A percentile compares a stretch with the other conserved stretches of the same genome.
Conservation (phyloP, 2,113 vertebrate species). For the Ictalurus furcatus region DNA sequence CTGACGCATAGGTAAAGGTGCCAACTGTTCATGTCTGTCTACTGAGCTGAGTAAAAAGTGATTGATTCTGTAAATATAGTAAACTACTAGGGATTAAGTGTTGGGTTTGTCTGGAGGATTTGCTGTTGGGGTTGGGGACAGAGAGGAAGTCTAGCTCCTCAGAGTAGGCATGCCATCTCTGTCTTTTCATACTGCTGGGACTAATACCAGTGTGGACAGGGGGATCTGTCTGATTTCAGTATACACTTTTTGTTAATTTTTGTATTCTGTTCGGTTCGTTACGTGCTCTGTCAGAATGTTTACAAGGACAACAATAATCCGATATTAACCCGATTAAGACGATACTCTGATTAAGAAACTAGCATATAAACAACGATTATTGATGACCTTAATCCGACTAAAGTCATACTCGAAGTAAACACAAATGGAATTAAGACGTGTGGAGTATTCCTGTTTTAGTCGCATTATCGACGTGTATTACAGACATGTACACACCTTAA, state of each 20-base stretch:
- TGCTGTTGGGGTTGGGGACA: not conserved
- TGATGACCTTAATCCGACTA: no score
- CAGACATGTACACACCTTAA: no score
- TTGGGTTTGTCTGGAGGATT: not conserved
- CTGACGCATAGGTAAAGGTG: not conserved
- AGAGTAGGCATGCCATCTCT: not conserved
- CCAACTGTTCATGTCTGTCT: not conserved
- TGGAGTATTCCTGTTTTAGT: no score
- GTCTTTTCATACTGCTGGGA: not conserved
- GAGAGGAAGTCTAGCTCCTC: not conserved
- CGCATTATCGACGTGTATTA: no score
- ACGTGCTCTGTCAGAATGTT: not conserved
- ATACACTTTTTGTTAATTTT: no score
- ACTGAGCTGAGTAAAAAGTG: constrained; percentile 26
- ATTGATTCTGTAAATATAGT: constrained; percentile 36
- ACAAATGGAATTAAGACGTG: no score
- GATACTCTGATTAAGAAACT: no score
- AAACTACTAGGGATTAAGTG: constrained; percentile 1
- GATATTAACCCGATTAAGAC: no score
- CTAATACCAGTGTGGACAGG: not conserved
- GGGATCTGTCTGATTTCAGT: not conserved
- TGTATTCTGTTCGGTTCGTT: not conserved
- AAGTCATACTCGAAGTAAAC: no score
- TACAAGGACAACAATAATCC: no score
- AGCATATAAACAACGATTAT: no score